Base-by-base conservation (phyloP, 2,797 vertebrate genomes). In the Fringilla coelebs region DNA sequence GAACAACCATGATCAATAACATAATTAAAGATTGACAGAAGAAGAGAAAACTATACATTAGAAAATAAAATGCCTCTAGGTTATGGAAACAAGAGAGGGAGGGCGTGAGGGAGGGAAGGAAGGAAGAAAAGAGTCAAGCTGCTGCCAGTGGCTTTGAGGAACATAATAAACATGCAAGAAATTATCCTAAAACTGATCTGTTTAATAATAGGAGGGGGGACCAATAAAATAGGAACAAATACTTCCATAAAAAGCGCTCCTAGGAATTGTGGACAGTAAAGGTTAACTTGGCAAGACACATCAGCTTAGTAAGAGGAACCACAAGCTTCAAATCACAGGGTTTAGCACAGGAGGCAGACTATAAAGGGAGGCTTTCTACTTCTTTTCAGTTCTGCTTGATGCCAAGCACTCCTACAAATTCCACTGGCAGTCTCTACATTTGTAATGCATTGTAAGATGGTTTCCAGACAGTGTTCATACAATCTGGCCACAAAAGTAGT, bases 161-260 rank as follows among this genome's bases (percentile, higher is more conserved):
- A 76, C 13, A 62, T 21, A 31, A 31, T 88, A 63, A 81, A 43
- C 20, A n/a, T 12, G 8, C 12, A 75, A 61, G 25, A 61, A 78
- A 61, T 31, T 0, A 87, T 38, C 32, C 73, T 70, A 46, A 78
- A 75, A 82, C 15, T 20, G 7, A 84, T 65, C 20, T 40, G 51
- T 28, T 76, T 85, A 46, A 54, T 14, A 88, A 16, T 9, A 65
- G 29, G 17, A 74, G 3, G 4, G 3, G 14, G 3, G 10, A 73
- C 36, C 20, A 54, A 70, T 24, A 66, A 74, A 73, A 62, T 11
- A 73, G 40, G 25, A 85, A 67, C 7, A 75, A 74, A 85, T 48
- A 9, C 17, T 63, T 85, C 29, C 24, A 76, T 1, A 82, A 55
- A 74, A 60, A 62, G 32, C 0, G 0, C 18, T 71, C 19, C 9